A percentile compares a stretch with the other conserved stretches of the same genome.
Evolutionary conservation across 2,797 vertebrate genomes (phyloP).

Genomic region (Gymnopithys bicolor): DNA sequence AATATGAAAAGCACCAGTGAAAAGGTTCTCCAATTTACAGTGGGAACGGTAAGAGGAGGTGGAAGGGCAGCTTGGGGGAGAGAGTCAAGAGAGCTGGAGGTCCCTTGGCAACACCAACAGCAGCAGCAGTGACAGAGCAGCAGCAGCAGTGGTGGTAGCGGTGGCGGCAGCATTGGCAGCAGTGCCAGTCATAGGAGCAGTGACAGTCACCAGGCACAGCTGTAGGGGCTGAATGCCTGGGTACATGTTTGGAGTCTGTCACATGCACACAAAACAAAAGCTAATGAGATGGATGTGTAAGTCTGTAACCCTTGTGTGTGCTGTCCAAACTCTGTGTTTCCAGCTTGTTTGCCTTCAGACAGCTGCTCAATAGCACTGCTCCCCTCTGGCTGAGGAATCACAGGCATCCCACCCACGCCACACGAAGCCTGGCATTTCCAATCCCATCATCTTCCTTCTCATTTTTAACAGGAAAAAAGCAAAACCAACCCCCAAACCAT

Average conservation of each 20-base stretch:
- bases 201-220: not conserved
- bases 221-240: not conserved
- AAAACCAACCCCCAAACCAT: not conserved
- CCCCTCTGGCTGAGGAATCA: not conserved
- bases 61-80: not conserved
- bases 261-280: not conserved
- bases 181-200: not conserved
- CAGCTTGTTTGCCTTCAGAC: not conserved
- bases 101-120: not conserved
- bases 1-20: rapidly evolving
- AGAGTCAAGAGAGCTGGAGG: not conserved
- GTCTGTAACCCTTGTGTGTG: not conserved
- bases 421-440: constrained; percentile 3
- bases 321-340: not conserved
- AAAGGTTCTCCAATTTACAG: not conserved
- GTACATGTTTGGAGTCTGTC: not conserved
- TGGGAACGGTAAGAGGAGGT: rapidly evolving
- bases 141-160: not conserved
- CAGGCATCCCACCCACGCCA: not conserved
- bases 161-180: not conserved
- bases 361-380: not conserved
- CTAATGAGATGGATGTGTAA: not conserved
- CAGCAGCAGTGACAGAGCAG: not conserved
- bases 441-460: not conserved
- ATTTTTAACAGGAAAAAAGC: not conserved